A percentile compares a stretch with the other conserved stretches of the same genome.
Evolutionary conservation across 1,140 invertebrate species (phyloP).

Genomic region (Akabosia matsudoensis): DNA sequence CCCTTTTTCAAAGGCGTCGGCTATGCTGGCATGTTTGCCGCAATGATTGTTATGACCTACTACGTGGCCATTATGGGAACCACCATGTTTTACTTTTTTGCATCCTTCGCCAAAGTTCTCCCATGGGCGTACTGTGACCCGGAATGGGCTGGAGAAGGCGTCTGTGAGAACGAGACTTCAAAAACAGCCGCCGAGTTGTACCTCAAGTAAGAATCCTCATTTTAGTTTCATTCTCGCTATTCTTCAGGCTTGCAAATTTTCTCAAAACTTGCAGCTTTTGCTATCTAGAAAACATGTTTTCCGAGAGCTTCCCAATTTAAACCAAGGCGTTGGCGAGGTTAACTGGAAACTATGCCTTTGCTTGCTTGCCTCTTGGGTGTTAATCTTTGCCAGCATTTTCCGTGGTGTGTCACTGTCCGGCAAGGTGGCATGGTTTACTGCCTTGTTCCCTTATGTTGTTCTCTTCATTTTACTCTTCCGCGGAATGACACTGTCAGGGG

Average conservation of each 20-base stretch:
- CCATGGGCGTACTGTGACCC: constrained; percentile 50
- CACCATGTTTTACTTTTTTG: constrained; percentile 52
- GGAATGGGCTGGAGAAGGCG: too few species aligned
- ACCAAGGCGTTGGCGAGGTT: constrained; percentile 66
- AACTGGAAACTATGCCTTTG: constrained; percentile 72
- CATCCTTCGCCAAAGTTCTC: constrained; percentile 48
- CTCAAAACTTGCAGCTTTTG: too few species aligned
- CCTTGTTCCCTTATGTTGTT: constrained; percentile 73
- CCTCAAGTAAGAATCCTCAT: constrained; percentile 2
- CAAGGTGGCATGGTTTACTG: constrained; percentile 75
- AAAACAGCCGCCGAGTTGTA: too few species aligned
- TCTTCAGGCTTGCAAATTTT: too few species aligned
- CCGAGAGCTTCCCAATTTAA: constrained; percentile 62
- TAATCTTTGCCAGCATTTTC: constrained; percentile 70
- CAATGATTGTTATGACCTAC: background rate
- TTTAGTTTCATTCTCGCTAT: background rate
- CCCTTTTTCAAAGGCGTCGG: constrained; percentile 10
- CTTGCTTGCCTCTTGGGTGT: constrained; percentile 69
- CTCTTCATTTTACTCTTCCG: constrained; percentile 66
- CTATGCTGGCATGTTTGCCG: background rate
- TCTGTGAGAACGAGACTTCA: too few species aligned
- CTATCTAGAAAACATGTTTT: constrained; percentile 62
- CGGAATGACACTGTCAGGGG: constrained; percentile 69
- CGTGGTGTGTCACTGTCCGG: constrained; percentile 67
- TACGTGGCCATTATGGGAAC: constrained; percentile 39